Conservation (phyloP, 2,113 vertebrate genomes). For the Lepisosteus osseus region DNA sequence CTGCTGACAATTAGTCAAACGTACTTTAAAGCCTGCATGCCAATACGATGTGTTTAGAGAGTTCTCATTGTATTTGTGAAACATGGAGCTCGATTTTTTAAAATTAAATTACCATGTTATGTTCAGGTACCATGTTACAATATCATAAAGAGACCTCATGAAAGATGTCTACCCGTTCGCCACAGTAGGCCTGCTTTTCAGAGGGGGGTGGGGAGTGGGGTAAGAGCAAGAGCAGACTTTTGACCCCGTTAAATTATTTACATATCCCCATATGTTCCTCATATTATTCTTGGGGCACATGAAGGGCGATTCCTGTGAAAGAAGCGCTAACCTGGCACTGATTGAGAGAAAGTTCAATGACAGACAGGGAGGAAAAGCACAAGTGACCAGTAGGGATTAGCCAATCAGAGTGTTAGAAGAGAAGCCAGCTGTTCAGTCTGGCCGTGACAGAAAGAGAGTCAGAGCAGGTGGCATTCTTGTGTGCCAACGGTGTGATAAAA, state of each 20-base stretch:
- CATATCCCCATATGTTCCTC: slow-evolving; percentile 62
- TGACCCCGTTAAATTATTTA: slow-evolving; percentile 72
- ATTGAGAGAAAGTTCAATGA: slow-evolving; percentile 64
- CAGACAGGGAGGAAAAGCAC: slow-evolving; percentile 53
- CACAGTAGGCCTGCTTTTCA: slow-evolving; percentile 24
- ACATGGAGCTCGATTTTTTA: too few relatives aligned
- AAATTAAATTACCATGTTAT: too few relatives aligned
- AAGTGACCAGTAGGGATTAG: slow-evolving; percentile 72
- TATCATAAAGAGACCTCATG: background rate
- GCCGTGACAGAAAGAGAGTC: slow-evolving; percentile 48
- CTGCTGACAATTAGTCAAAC: too few relatives aligned
- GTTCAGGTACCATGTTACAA: too few relatives aligned
- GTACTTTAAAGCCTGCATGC: too few relatives aligned
- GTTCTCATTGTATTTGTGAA: too few relatives aligned
- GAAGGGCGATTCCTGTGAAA: slow-evolving; percentile 51
- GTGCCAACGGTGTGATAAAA: slow-evolving; percentile 56
- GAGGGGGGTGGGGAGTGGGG: slow-evolving; percentile 16
- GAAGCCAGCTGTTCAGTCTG: slow-evolving; percentile 69
- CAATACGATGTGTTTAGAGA: too few relatives aligned
- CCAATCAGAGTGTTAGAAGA: slow-evolving; percentile 71
- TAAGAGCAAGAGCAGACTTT: slow-evolving; percentile 41
- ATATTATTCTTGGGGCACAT: slow-evolving; percentile 50
- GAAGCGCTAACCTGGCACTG: slow-evolving; percentile 48
- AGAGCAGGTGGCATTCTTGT: slow-evolving; percentile 61
- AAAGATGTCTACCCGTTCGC: slow-evolving; percentile 21